A percentile compares a stretch with the other conserved stretches of the same genome.
Conservation (phyloP, 2,797 vertebrate species). For the Alectoris magna region DNA sequence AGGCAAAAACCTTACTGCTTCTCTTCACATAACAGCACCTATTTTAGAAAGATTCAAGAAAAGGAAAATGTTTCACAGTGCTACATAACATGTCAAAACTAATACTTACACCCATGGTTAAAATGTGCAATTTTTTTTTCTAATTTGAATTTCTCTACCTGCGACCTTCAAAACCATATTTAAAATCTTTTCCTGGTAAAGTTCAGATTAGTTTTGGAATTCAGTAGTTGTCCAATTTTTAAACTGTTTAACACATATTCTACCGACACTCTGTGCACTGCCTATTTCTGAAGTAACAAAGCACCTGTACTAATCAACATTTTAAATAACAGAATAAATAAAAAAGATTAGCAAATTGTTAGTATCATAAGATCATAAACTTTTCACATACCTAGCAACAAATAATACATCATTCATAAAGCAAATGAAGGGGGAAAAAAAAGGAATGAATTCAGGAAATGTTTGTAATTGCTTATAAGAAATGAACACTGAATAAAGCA, state of each 20-base stretch:
- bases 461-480: background rate
- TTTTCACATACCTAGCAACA: background rate
- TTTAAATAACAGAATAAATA: background rate
- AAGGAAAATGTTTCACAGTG: background rate
- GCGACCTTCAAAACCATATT: background rate
- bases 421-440: background rate
- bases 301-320: background rate
- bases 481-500: background rate
- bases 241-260: background rate
- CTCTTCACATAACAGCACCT: background rate
- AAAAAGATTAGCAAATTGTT: background rate
- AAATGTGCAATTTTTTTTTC: background rate
- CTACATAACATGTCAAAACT: background rate
- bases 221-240: background rate
- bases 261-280: background rate
- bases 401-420: background rate
- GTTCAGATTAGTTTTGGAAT: background rate
- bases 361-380: background rate
- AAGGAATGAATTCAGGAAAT: background rate
- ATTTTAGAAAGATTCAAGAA: background rate
- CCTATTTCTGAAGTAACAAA: background rate
- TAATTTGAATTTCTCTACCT: background rate
- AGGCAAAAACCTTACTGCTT: background rate
- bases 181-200: background rate
- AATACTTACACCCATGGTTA: background rate